Evolutionary conservation across 53 echinoderm and acorn worm genomes (phyloP), one percentile per base, ranked within the genome.

Genomic region (Crossaster papposus): DNA sequence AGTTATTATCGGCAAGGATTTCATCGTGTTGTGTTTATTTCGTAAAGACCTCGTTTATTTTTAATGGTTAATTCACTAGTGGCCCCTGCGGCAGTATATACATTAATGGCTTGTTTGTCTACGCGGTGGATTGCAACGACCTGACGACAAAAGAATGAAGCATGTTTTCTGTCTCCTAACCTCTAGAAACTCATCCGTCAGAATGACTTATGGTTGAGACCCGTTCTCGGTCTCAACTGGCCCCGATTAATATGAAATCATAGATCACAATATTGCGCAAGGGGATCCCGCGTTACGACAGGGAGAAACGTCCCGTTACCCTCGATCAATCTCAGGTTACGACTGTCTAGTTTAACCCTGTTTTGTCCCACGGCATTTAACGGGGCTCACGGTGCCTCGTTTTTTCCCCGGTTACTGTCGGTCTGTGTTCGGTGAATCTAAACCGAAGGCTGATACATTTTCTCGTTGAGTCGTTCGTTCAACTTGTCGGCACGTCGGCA

Each of bases 231-330:
- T 24, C 10, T 68, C 22, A n/a, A 10, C 68, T 26, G 22, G 28
- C 68, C 3, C 28, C 68, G 28, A 68, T 68, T 68, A 68, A 24
- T 68, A 68, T 68, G 68, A 68, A 68, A 68, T 68, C 68, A 26
- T 68, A 68, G 15, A 68, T 68, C 68, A 68, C 9, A 68, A 2
- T 68, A 10, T 18, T 28, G 68, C 28, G n/a, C 11, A 20, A 68
- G 4, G 68, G 68, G 68, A 24, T 28, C 11, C 24, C 28, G 4
- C 20, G 11, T 68, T 5, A 26, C 68, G 28, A 4, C 24, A 23
- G 68, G 28, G 28, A 64, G 28, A 44, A 7, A 44, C 44, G 68
- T 68, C 24, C 2, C 28, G 28, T 68, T 68, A 68, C 68, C 5
- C 24, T 68, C n/a, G 22, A 68, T 68, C 68, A n/a, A 68, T 68